A percentile compares a stretch with the other conserved stretches of the same genome.
phyloP scores from a whole-genome alignment of 2,113 vertebrate species.

The Nothoprocta pentlandii region DNA sequence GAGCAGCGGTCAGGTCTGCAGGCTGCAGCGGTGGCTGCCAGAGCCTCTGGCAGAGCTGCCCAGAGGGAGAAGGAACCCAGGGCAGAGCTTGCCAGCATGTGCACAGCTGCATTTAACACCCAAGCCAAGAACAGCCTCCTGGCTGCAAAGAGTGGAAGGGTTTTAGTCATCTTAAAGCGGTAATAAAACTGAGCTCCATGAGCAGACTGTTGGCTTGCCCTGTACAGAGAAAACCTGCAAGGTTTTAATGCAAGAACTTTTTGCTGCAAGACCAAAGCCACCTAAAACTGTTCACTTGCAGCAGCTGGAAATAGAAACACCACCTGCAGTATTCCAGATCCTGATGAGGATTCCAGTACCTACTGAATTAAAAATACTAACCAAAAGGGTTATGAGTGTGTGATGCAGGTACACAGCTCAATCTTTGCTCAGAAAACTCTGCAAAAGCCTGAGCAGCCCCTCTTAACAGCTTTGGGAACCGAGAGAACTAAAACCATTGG shows the following conservation, averaged over 20 bases:
- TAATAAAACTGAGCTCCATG: not conserved
- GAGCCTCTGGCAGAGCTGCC: not conserved
- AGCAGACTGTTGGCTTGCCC: slow-evolving; percentile 15
- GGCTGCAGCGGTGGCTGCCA: no score
- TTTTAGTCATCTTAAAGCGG: not conserved
- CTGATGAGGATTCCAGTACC: not conserved
- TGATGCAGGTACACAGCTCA: fast-evolving
- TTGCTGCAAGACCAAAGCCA: slow-evolving; percentile 1
- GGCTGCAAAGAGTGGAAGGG: not conserved
- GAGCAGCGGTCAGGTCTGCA: not conserved
- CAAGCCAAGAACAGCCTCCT: not conserved
- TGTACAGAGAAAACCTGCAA: not conserved
- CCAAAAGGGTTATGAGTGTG: not conserved
- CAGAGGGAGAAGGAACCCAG: not conserved
- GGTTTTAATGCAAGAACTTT: not conserved
- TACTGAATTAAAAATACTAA: not conserved
- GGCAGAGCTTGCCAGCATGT: not conserved
- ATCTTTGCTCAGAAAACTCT: not conserved
- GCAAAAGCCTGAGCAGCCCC: not conserved
- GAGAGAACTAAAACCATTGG: not conserved
- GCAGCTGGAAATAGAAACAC: not conserved
- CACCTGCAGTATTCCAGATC: not conserved
- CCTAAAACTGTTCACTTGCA: not conserved
- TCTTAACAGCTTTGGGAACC: not conserved
- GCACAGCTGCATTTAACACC: not conserved